phyloP scores from a whole-genome alignment of 2,797 vertebrate species.

The Thamnophis elegans region DNA sequence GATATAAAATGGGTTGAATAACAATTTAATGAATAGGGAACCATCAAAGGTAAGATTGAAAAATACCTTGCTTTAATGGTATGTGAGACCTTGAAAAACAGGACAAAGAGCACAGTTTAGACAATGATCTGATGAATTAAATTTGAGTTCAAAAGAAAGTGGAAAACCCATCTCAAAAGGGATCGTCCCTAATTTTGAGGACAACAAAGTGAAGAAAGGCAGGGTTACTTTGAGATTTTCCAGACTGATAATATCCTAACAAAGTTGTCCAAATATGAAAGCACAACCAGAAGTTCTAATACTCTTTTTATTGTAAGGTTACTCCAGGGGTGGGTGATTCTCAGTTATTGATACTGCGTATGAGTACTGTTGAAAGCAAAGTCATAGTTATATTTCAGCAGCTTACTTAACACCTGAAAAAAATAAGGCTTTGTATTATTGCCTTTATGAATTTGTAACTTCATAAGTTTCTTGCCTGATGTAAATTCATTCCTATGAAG shows the following conservation, averaged over 20 bases:
- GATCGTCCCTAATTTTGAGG: not conserved
- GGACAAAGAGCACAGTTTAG: not conserved
- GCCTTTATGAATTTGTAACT: conserved; percentile 47
- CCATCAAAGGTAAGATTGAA: not conserved
- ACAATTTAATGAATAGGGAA: not conserved
- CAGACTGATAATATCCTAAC: not conserved
- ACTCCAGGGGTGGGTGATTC: not conserved
- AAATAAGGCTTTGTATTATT: conserved; percentile 33
- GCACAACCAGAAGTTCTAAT: not conserved
- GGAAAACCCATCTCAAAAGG: not conserved
- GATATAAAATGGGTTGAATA: not conserved
- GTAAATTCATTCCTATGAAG: not conserved
- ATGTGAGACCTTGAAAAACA: not conserved
- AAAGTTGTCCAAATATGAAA: not conserved
- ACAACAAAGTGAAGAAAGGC: not conserved
- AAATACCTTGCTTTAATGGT: not conserved
- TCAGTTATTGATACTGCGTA: conserved; percentile 33
- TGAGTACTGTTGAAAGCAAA: conserved; percentile 47
- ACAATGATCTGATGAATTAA: not conserved
- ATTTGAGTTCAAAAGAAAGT: not conserved
- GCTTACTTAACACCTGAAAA: conserved; percentile 49
- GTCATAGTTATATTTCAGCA: conserved; percentile 56
- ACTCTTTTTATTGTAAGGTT: not conserved
- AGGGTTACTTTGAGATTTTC: not conserved
- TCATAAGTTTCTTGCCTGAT: not conserved